Base-by-base conservation (phyloP, 2,888 invertebrate genomes). In the Melipona bicolor region DNA sequence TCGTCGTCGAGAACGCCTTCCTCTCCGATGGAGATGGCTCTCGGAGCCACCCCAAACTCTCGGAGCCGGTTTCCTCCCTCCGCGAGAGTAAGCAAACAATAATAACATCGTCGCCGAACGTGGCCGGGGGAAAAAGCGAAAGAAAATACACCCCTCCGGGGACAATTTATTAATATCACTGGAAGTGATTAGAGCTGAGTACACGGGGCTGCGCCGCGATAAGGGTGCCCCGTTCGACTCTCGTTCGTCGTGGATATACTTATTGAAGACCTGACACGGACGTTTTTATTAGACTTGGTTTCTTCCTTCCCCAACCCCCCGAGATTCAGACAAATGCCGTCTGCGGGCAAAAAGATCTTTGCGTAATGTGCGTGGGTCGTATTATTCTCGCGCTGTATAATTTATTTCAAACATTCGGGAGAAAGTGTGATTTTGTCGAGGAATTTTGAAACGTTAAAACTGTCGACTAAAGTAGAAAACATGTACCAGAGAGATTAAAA, bases 131-230 rank as follows among this genome's bases (percentile, higher is more conserved):
- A 79, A 68, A 79, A 65, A 86, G 78, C 83, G 81, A 79, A 88
- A 83, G 83, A 76, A 83, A 88, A 83, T 77, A 79, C 76, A 64
- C 82, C 76, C 78, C 76, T 74, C 36, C 36, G 78, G 82, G 79
- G 76, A 82, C 83, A 78, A 89, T 88, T 89, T 89, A 89, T 89
- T 89, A 89, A 89, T 89, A 88, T 84, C 83, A 75, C 81, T 79
- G 76, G 75, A 72, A 87, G 85, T 84, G 85, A 85, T 85, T 85
- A 85, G 84, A 84, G 81, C 69, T 64, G 85, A 73, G 83, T 69
- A 79, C 76, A 77, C 84, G 65, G 77, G 49, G 61, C 77, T 27
- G 62, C 67, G 59, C 4, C 32, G 24, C 84, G 85, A 84, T 84
- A 84, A 85, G 77, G 70, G 81, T 64, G 78, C 24, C 62, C 17